phyloP scores from a whole-genome alignment of 2,113 vertebrate species.

The Etheostoma spectabile region DNA sequence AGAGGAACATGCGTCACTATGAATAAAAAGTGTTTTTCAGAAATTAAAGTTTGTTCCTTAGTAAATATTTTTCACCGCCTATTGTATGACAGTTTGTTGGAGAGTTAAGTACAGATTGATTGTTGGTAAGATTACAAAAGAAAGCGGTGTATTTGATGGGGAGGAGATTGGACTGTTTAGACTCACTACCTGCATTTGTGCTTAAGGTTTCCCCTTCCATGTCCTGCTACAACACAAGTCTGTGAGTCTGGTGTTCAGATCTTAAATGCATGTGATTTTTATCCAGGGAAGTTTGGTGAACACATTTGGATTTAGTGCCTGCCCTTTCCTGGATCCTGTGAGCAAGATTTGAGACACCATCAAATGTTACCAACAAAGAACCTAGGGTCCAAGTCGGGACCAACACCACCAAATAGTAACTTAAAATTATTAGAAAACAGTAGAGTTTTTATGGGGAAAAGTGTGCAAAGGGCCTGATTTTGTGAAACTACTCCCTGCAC shows the following conservation, averaged over 20 bases:
- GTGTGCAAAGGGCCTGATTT: not conserved
- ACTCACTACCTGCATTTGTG: conserved; percentile 72
- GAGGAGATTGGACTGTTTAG: conserved; percentile 74
- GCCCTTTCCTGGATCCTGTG: too few relatives aligned
- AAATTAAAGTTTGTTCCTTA: conserved; percentile 54
- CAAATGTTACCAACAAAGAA: not conserved
- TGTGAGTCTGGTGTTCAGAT: conserved; percentile 6
- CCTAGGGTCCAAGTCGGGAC: too few relatives aligned
- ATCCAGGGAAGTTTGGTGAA: not conserved
- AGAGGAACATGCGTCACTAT: conserved; percentile 32
- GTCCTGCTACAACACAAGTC: conserved; percentile 60
- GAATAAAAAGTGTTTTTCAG: conserved; percentile 22
- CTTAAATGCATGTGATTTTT: not conserved
- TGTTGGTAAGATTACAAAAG: conserved; percentile 54
- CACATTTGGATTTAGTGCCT: not conserved
- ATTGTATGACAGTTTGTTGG: conserved; percentile 70
- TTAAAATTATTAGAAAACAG: not conserved
- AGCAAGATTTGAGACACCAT: not conserved
- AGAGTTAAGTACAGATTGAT: conserved; percentile 57
- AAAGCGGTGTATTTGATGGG: conserved; percentile 60
- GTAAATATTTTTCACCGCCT: conserved; percentile 76
- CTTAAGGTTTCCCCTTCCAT: conserved; percentile 68
- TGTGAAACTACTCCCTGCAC: not conserved
- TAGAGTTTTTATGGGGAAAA: not conserved
- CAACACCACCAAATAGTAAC: not conserved